These are phyloP conservation scores for Brachionus plicatilis DNA, from an alignment of 1,140 invertebrate genomes.

Conservation along the genomic window DNA sequence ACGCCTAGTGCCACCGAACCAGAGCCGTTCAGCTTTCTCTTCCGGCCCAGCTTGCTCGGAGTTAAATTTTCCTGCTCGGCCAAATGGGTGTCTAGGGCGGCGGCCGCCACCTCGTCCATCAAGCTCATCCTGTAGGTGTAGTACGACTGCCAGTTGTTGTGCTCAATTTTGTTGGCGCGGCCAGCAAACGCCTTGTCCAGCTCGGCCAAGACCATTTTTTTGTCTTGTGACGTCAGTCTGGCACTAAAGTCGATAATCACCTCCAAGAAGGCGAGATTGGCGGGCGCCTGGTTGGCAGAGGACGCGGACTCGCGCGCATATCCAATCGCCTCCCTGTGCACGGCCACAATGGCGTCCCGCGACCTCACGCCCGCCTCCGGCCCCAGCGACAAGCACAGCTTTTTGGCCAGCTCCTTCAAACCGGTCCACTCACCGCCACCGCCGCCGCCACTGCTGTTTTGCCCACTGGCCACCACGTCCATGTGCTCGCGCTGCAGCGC, in stretches of 20 bases:
- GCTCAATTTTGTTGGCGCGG: slow-evolving; percentile 8
- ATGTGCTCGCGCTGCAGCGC: slow-evolving; percentile 66
- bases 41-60: not conserved
- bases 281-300: slow-evolving; percentile 55
- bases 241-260: slow-evolving; percentile 90
- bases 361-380: slow-evolving; percentile 87
- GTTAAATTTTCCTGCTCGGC: slow-evolving; percentile 8
- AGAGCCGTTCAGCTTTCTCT: not conserved
- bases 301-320: not conserved
- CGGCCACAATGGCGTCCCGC: slow-evolving; percentile 87
- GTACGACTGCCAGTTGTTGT: slow-evolving; percentile 33
- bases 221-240: slow-evolving; percentile 91
- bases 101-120: slow-evolving; percentile 5
- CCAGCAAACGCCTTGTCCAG: slow-evolving; percentile 67
- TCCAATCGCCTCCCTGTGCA: slow-evolving; percentile 63
- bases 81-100: not conserved
- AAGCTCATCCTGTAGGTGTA: slow-evolving; percentile 40
- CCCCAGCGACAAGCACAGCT: slow-evolving; percentile 93
- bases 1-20: not conserved
- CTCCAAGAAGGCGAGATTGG: slow-evolving; percentile 84
- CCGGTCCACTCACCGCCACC: slow-evolving; percentile 40
- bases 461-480: not conserved
- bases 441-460: slow-evolving; percentile 65
- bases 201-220: slow-evolving; percentile 77
- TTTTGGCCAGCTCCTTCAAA: slow-evolving; percentile 78